Conservation (phyloP, 2,797 vertebrate species). For the Coracias cyanogaster region DNA sequence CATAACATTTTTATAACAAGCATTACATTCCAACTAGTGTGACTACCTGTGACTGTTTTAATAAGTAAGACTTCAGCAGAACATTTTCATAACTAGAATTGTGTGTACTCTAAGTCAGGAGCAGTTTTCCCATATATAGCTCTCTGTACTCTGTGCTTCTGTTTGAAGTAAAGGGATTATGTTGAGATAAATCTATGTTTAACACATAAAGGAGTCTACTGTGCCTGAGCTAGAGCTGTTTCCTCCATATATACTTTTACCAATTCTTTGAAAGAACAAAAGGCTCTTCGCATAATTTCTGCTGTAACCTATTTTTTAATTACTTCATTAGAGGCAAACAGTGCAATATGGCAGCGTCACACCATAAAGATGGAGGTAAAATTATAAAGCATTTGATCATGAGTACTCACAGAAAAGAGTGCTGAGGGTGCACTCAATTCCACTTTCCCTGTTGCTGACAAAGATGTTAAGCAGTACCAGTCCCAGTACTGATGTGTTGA, state of each 20-base stretch:
- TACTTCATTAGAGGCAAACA: not conserved
- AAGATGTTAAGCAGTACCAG: too few relatives aligned
- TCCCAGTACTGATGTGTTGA: not conserved
- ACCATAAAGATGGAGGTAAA: not conserved
- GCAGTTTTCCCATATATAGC: not conserved
- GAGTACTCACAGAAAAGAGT: not conserved
- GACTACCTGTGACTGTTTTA: not conserved
- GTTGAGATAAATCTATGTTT: not conserved
- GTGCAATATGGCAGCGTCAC: not conserved
- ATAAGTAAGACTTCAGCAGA: not conserved
- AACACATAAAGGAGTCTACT: not conserved
- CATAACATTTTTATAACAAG: not conserved
- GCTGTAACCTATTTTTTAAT: not conserved
- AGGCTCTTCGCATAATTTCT: not conserved
- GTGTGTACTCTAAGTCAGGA: not conserved
- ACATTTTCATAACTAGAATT: not conserved
- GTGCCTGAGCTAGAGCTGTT: not conserved
- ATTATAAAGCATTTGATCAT: constrained; percentile 4
- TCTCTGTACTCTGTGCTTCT: not conserved
- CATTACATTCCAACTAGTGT: not conserved
- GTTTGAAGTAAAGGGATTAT: not conserved
- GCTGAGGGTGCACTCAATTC: too few relatives aligned
- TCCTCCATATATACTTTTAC: not conserved
- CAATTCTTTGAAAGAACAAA: not conserved
- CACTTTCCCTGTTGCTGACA: too few relatives aligned